Evolutionary conservation across 2,113 vertebrate species (phyloP), one percentile per base, ranked within the genome.

Genomic region (Pelusios castaneus): DNA sequence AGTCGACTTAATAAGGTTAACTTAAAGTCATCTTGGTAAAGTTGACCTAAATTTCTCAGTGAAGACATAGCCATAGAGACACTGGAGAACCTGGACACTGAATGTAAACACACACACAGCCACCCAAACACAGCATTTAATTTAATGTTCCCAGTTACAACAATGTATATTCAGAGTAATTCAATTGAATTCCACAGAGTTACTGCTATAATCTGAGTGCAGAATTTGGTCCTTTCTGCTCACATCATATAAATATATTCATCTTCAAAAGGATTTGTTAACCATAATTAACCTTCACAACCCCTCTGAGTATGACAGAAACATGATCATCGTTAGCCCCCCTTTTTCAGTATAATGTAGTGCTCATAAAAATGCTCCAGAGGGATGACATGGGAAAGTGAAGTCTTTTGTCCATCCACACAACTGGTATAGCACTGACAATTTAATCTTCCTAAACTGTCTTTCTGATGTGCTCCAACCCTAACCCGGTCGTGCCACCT

Each of bases 201-300:
- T 95, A 89, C 76, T 56, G 87, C 70, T 11, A 24, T 54, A 89
- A 73, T 85, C 54, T 3, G 1, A 8, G 52, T 90, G 80, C 2
- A 43, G 47, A 41, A 25, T 47, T 56, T 54, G 56, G n/a, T 45
- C 24, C 91, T 41, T 55, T 5, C 82, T 93, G 80, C 67, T 82
- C 49, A 17, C 0, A 4, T 75, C 47, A 4, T 79, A 16, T 29
- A 31, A 0, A 10, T 0, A 52, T 4, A 91, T 94, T 89, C 95
- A 95, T 93, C 95, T 92, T 92, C 60, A 2, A 31, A 45, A 60
- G 89, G 94, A 56, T 85, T 89, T 90, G 89, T 67, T 92, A 96
- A 94, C 90, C 96, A 92, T 89, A 58, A 85, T 73, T 25, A 56
- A 55, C 19, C 63, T 38, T 38, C 63, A 70, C 19, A 70, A 70